phyloP scores from a whole-genome alignment of 2,888 invertebrate species.

The Eupeodes luniger region DNA sequence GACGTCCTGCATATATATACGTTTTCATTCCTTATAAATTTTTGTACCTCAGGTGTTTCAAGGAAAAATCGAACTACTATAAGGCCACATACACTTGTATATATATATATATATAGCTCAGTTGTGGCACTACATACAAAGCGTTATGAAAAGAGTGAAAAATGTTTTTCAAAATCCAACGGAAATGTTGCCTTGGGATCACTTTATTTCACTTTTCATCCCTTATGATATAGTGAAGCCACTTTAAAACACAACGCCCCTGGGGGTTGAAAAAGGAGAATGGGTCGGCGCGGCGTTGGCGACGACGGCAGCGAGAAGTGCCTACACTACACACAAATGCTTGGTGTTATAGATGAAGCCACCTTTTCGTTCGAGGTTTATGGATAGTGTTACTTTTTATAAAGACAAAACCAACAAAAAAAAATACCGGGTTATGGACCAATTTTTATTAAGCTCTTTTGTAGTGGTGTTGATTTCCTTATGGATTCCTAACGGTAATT shows the following conservation, averaged over 20 bases:
- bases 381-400: too few species aligned
- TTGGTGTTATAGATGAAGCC: too few species aligned
- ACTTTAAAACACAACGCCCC: slow-evolving; percentile 9
- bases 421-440: too few species aligned
- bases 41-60: neutral
- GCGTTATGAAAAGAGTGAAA: slow-evolving; percentile 4
- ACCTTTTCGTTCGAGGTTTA: too few species aligned
- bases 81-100: neutral
- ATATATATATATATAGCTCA: neutral
- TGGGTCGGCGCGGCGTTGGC: too few species aligned
- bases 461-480: too few species aligned
- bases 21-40: neutral
- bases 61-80: neutral
- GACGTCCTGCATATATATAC: too few species aligned
- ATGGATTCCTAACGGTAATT: too few species aligned
- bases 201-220: slow-evolving; percentile 32
- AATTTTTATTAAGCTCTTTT: too few species aligned
- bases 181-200: slow-evolving; percentile 49
- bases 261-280: neutral
- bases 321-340: neutral
- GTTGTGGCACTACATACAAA: neutral
- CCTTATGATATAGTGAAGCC: slow-evolving; percentile 1
- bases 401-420: too few species aligned
- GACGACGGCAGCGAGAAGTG: neutral
- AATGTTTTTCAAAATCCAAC: slow-evolving; percentile 22